Evolutionary conservation across 2,888 invertebrate genomes (phyloP), one percentile per base, ranked within the genome.

Genomic region (Pristionchus arcanus): DNA sequence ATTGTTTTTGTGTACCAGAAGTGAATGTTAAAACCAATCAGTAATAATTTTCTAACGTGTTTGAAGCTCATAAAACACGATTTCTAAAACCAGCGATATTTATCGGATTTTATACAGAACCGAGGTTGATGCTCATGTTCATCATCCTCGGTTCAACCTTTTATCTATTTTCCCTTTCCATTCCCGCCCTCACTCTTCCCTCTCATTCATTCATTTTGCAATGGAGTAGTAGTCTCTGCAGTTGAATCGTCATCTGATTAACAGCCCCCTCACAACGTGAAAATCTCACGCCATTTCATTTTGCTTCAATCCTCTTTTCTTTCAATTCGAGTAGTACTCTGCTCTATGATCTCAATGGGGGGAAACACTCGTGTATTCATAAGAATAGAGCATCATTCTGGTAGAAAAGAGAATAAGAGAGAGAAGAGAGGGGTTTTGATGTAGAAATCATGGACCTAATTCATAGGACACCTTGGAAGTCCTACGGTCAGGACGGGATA

Each of bases 381-480:
- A 34, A 71, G 71, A 71, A 71, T 31, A 15, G 71, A 19, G 19
- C 71, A 71, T 71, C 71, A 71, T 34, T 71, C 66, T 66, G 28
- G n/a, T 66, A 28, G 34, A 71, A 71, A 31, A 71, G 34, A 34
- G 71, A 16, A 28, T 11, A 34, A 71, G 15, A 34, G 71, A 71
- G 28, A n/a, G 4, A 71, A 15, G 71, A 19, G 34, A 19, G 16
- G 34, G 15, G n/a, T n/a, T n/a, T n/a, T n/a, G n/a, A 34, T 2
- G 28, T 4, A 34, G 31, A 71, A 28, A 34, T 1, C 71, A 19
- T 34, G 11, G n/a, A 28, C 66, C 5, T 66, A 28, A 66, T 28
- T 66, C 66, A 66, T 66, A 28, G 28, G n/a, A 0, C 66, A 28
- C 28, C 9, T 28, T 66, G 4, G 28, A 7, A 28, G 0, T n/a